A percentile compares a stretch with the other conserved stretches of the same genome.
Conservation (phyloP, 2,113 vertebrate species). For the Antechinus stuartii region DNA sequence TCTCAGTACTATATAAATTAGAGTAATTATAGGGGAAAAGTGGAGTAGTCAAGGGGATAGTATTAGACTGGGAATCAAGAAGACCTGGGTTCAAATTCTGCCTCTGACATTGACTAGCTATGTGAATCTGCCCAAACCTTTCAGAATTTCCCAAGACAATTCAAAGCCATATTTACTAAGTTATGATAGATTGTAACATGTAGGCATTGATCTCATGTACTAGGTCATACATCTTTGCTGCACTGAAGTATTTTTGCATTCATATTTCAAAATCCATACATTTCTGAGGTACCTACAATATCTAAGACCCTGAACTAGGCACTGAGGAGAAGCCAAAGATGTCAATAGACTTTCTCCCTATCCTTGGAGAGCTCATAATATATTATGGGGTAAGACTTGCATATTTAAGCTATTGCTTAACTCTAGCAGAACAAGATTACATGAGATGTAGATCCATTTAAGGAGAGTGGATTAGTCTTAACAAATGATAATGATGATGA, state of each 20-base stretch:
- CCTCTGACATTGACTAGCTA: neutral
- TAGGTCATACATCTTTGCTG: neutral
- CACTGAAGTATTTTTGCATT: neutral
- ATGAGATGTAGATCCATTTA: neutral
- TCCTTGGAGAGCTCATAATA: neutral
- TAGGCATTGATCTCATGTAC: neutral
- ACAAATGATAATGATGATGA: neutral
- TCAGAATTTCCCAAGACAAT: neutral
- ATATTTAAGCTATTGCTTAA: neutral
- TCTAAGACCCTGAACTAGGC: neutral
- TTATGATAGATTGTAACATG: neutral
- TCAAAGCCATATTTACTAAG: neutral
- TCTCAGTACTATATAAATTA: neutral
- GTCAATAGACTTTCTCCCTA: neutral
- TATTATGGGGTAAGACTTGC: neutral
- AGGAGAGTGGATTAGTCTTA: neutral
- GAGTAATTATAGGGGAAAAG: neutral
- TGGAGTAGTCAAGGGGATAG: neutral
- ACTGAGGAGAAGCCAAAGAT: neutral
- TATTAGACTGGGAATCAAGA: neutral
- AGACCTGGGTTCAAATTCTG: neutral
- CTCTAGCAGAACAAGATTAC: neutral
- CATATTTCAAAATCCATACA: neutral
- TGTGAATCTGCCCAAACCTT: neutral
- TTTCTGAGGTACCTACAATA: neutral